Percentiles rank a stretch among this genome's conserved stretches.
Conservation (phyloP, 1,140 invertebrate genomes). For the Papilio dardanus region DNA sequence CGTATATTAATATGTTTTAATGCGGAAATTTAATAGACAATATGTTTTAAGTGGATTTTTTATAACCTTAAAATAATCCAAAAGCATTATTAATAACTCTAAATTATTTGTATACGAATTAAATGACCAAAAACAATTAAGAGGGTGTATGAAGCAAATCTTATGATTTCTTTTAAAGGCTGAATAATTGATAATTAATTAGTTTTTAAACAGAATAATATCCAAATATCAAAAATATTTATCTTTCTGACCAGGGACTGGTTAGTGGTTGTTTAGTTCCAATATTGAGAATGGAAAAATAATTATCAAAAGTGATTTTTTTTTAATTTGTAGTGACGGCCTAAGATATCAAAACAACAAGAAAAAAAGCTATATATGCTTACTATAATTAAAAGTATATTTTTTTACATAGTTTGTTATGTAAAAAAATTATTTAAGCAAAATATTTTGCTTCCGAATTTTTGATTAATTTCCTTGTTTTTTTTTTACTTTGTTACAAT, state of each 20-base stretch:
- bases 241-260: not conserved
- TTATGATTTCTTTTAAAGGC: conserved; percentile 14
- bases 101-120: not conserved
- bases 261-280: not conserved
- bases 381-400: not conserved
- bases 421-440: not conserved
- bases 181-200: not conserved
- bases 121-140: not conserved
- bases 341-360: not conserved
- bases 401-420: not conserved
- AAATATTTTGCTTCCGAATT: not conserved
- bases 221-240: not conserved
- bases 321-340: not conserved
- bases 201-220: not conserved
- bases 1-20: no score
- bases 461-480: not conserved
- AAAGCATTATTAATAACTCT: not conserved
- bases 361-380: not conserved
- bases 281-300: not conserved
- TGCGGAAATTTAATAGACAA: no score
- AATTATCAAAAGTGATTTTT: not conserved
- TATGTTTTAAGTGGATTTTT: no score
- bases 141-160: not conserved
- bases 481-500: not conserved
- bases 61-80: no score